Evolutionary conservation across 2,113 vertebrate genomes (phyloP).

Genomic region (Daubentonia madagascariensis): DNA sequence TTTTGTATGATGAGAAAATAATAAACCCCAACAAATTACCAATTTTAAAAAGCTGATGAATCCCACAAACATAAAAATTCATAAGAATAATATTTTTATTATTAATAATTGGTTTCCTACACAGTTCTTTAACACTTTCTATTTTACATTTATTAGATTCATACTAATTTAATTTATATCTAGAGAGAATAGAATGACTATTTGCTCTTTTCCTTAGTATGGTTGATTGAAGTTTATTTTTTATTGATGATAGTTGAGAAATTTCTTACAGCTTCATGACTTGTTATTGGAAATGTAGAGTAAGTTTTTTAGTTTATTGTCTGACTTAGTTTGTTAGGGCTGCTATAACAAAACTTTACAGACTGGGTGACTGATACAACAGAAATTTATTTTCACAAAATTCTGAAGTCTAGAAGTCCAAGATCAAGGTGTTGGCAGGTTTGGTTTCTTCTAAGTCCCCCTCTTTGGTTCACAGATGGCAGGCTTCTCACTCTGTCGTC

Average conservation of each 20-base stretch:
- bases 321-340: neutral
- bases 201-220: neutral
- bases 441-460: neutral
- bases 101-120: neutral
- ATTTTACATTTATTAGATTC: neutral
- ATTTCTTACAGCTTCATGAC: neutral
- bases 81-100: neutral
- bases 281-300: neutral
- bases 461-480: neutral
- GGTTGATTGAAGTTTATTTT: neutral
- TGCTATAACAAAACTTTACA: neutral
- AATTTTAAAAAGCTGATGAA: neutral
- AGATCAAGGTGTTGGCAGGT: neutral
- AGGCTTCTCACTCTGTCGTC: neutral
- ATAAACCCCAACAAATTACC: neutral
- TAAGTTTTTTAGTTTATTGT: neutral
- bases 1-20: constrained; percentile 6
- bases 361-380: neutral
- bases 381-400: neutral
- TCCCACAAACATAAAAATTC: neutral
- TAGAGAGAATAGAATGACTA: neutral
- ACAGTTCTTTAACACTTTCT: neutral
- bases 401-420: neutral
- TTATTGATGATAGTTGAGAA: neutral
- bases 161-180: neutral